Evolutionary conservation across 2,797 vertebrate species (phyloP).

Genomic region (Anableps anableps): DNA sequence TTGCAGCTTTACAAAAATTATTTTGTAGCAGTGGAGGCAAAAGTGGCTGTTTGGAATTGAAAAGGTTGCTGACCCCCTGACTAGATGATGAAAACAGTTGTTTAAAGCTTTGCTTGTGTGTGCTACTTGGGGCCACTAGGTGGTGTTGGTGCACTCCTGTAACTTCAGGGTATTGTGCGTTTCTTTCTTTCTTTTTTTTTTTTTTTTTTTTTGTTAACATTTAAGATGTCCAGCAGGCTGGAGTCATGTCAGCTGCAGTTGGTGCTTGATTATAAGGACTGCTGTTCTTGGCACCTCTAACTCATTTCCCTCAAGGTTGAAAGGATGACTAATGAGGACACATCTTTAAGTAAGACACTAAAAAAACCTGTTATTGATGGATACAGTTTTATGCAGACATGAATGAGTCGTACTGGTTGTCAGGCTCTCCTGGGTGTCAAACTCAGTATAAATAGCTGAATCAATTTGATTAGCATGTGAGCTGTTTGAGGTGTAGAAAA

Average conservation of each 20-base stretch:
- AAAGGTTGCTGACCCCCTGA: neutral
- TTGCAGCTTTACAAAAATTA: neutral
- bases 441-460: slow-evolving; percentile 41
- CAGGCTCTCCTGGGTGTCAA: slow-evolving; percentile 23
- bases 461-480: neutral
- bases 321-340: slow-evolving; percentile 33
- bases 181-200: neutral
- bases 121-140: slow-evolving; percentile 57
- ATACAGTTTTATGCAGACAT: slow-evolving; percentile 20
- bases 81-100: neutral
- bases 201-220: neutral
- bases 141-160: slow-evolving; percentile 54
- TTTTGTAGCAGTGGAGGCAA: neutral
- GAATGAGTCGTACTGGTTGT: slow-evolving; percentile 24
- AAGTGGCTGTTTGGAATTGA: neutral
- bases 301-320: slow-evolving; percentile 43
- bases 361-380: slow-evolving; percentile 13
- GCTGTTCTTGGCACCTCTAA: slow-evolving; percentile 16
- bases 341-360: slow-evolving; percentile 11
- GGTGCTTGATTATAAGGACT: slow-evolving; percentile 23
- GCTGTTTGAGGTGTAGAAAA: slow-evolving; percentile 10
- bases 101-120: neutral
- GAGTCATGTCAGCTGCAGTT: slow-evolving; percentile 13
- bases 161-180: neutral
- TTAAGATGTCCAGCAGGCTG: slow-evolving; percentile 7